Evolutionary conservation across 2,888 invertebrate genomes (phyloP).

Genomic region (Meteorus colon): DNA sequence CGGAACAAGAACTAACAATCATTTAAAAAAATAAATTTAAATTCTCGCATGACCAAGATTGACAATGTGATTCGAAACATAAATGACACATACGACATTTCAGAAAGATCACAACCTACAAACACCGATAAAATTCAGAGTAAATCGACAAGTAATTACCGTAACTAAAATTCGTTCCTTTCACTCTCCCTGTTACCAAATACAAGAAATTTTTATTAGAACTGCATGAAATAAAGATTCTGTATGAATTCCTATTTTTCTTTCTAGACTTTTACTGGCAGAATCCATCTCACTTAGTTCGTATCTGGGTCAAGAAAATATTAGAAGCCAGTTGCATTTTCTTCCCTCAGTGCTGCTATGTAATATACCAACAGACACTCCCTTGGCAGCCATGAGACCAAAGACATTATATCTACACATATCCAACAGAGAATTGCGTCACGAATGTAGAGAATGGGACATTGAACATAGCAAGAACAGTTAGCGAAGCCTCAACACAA

Average conservation of each 20-base stretch:
- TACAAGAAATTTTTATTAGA: constrained; percentile 5
- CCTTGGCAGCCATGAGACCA: background rate
- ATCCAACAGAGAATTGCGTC: background rate
- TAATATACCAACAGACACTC: constrained; percentile 5
- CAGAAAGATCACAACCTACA: background rate
- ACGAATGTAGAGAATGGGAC: background rate
- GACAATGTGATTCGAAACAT: constrained; percentile 2
- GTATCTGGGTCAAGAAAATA: constrained; percentile 27
- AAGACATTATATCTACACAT: background rate
- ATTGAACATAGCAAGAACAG: background rate
- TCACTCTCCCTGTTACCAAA: background rate
- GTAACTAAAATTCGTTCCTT: background rate
- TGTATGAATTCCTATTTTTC: background rate
- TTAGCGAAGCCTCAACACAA: background rate
- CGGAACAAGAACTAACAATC: background rate
- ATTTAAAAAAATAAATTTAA: background rate
- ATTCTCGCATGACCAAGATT: background rate
- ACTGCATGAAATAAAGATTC: background rate
- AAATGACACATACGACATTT: constrained; percentile 16
- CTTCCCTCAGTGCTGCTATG: background rate
- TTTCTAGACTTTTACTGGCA: too few species aligned
- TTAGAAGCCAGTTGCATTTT: constrained; percentile 16
- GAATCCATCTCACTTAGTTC: constrained; percentile 10
- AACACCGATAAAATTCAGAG: background rate
- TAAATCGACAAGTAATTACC: too few species aligned